Evolutionary conservation across 2,113 vertebrate species (phyloP), one percentile per base, ranked within the genome.

Genomic region (Lota lota): DNA sequence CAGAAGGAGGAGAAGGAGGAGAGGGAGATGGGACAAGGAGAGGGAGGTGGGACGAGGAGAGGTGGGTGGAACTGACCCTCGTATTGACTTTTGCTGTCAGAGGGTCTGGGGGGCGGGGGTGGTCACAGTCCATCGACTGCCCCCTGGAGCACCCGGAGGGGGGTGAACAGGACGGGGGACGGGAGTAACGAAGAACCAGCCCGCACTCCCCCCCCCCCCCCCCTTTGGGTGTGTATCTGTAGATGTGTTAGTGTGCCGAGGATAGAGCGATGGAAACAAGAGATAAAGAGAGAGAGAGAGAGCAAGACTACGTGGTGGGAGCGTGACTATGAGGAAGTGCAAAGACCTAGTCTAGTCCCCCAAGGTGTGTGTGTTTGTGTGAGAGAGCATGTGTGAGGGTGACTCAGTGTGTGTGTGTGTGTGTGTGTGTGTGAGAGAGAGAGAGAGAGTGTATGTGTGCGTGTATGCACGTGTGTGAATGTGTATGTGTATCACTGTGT

Each of bases 251-350:
- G 57, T 58, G 57, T 19, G 40, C 5, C 40, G 6, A 47, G 40
- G 40, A 47, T 0, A 5, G 28, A 28, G 28, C 6, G 28, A 28
- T 28, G 28, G 28, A 14, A 47, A 47, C 8, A 0, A 47, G 10
- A 47, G 40, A 47, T 10, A 47, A 14, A 47, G 40, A 47, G 40
- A 40, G 61, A 63, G 17, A 70, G 33, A 67, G 40, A 22, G 40
- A 50, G 19, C 59, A 53, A 67, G 66, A 54, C 67, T 28, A 53
- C 50, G 40, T n/a, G 66, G 64, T 67, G 77, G 79, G 72, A 65
- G 69, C 60, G 74, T 28, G 78, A 66, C 75, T 74, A 66, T 78
- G 54, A 76, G 73, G 63, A 70, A 68, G 65, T 77, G 21, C 78
- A 74, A 75, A 71, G 33, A 79, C 68, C 69, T 36, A 15, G 66